Conservation (phyloP, 2,797 vertebrate species). For the Poecilia velifera region DNA sequence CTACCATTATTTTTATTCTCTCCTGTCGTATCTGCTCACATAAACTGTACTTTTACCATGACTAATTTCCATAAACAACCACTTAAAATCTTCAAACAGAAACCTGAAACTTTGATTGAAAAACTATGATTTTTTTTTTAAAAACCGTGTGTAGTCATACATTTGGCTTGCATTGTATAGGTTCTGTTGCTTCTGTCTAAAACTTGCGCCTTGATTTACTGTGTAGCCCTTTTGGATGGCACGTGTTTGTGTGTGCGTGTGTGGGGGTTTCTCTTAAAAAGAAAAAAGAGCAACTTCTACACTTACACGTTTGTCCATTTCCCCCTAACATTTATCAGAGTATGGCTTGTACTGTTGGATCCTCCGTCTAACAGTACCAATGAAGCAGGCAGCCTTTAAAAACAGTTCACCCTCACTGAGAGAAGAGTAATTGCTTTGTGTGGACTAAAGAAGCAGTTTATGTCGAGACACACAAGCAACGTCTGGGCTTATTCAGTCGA, state of each 20-base stretch:
- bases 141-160: too few species aligned
- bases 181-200: background rate
- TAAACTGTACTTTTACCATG: background rate
- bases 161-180: background rate
- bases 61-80: background rate
- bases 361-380: slow-evolving; percentile 45
- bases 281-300: background rate
- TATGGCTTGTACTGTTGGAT: slow-evolving; percentile 16
- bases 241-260: too few species aligned
- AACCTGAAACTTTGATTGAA: background rate
- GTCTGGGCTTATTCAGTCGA: slow-evolving; percentile 60
- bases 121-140: background rate
- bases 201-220: background rate
- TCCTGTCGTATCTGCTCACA: background rate
- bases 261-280: too few species aligned
- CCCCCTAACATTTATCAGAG: background rate
- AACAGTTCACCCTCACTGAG: slow-evolving; percentile 23
- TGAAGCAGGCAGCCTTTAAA: slow-evolving; percentile 13
- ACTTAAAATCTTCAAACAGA: background rate
- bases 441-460: slow-evolving; percentile 12
- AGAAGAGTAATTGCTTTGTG: slow-evolving; percentile 50
- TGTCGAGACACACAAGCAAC: slow-evolving; percentile 48
- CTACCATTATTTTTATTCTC: background rate
- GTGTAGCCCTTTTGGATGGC: too few species aligned
- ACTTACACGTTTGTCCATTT: background rate